Conservation (phyloP, 2,888 invertebrate genomes). For the Eupithecia centaureata region DNA sequence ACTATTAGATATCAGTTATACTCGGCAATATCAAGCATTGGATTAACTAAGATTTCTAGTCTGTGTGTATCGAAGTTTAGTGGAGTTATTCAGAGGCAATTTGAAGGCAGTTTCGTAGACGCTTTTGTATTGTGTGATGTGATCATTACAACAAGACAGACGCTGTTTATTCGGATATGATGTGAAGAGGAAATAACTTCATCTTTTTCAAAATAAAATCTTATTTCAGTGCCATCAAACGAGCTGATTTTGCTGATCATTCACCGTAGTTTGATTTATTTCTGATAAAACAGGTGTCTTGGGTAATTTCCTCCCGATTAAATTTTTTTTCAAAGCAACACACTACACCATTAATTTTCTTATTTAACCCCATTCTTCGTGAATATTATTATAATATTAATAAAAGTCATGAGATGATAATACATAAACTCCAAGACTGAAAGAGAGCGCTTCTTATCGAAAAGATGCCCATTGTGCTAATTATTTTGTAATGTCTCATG, state of each 20-base stretch:
- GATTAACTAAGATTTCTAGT: neutral
- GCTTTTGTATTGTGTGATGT: conserved; percentile 23
- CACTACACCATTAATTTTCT: neutral
- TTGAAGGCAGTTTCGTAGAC: conserved; percentile 35
- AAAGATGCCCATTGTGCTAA: too few relatives aligned
- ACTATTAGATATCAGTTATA: too few relatives aligned
- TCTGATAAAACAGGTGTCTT: too few relatives aligned
- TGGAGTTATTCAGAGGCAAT: conserved; percentile 41
- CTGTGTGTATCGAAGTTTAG: conserved; percentile 26
- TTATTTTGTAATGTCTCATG: too few relatives aligned
- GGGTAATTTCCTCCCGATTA: neutral
- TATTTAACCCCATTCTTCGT: neutral
- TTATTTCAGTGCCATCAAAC: neutral
- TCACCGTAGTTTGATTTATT: too few relatives aligned
- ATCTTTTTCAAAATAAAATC: neutral
- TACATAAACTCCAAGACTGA: too few relatives aligned
- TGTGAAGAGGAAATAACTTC: neutral
- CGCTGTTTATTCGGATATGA: neutral
- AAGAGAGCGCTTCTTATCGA: too few relatives aligned
- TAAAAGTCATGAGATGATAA: neutral
- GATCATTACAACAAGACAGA: conserved; percentile 15
- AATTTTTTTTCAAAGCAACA: too few relatives aligned
- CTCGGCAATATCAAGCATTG: too few relatives aligned
- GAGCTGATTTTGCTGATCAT: neutral
- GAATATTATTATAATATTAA: neutral